Conservation (phyloP, 64 coral and sea anemone species). For the Dendronephthya gigantea region DNA sequence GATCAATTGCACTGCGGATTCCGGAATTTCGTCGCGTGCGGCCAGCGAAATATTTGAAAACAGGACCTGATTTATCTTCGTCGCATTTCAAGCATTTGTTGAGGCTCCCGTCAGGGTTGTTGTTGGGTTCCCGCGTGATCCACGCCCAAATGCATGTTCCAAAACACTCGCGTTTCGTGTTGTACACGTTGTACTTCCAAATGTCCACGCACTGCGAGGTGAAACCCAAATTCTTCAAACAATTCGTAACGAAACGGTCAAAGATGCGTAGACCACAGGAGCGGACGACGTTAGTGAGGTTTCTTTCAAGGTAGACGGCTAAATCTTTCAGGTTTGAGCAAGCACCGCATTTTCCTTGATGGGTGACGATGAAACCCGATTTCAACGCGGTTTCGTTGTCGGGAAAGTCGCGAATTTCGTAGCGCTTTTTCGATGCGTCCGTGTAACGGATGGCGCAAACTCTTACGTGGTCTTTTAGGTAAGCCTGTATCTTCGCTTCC, state of each 20-base stretch:
- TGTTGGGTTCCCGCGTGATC: background rate
- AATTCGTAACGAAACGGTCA: background rate
- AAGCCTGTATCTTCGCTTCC: background rate
- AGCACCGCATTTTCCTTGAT: background rate
- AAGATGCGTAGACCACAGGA: background rate
- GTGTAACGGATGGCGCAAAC: background rate
- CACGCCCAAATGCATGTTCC: background rate
- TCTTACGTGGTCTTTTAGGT: background rate
- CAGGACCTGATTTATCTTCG: background rate
- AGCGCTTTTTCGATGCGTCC: background rate
- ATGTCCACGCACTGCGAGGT: background rate
- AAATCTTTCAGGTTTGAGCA: background rate
- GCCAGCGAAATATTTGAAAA: conserved; percentile 2
- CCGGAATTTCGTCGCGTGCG: background rate
- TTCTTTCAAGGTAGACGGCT: background rate
- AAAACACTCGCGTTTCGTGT: background rate
- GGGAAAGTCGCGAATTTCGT: background rate
- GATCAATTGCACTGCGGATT: background rate
- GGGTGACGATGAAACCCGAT: background rate
- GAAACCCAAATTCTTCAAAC: background rate
- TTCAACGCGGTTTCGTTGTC: background rate
- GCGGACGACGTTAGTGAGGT: background rate
- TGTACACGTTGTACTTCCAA: background rate
- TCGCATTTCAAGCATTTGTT: background rate
- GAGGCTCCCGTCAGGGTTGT: background rate